Conservation (phyloP, 1,140 invertebrate genomes). For the Lerema accius region DNA sequence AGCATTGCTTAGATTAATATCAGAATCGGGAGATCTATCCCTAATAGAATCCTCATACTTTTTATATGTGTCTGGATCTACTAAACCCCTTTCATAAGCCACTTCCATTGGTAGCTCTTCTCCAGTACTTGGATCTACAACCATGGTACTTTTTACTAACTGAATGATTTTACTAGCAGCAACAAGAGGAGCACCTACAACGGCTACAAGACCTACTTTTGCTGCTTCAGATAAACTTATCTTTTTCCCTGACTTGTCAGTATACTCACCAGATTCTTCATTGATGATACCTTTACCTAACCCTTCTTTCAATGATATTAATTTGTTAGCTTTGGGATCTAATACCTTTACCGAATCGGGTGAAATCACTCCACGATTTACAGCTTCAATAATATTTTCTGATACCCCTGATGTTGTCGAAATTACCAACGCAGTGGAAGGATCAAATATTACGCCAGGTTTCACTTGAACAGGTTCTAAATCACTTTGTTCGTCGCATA, state of each 20-base stretch:
- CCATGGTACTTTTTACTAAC: constrained; percentile 83
- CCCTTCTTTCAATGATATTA: constrained; percentile 90
- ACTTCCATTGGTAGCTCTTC: constrained; percentile 90
- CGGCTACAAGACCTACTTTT: constrained; percentile 88
- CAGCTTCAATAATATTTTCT: constrained; percentile 87
- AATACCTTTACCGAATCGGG: constrained; percentile 88
- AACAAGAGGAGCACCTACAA: constrained; percentile 88
- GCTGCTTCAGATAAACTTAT: constrained; percentile 89
- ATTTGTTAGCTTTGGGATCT: constrained; percentile 88
- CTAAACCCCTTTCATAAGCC: constrained; percentile 90
- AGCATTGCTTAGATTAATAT: constrained; percentile 79
- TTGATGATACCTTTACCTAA: constrained; percentile 90
- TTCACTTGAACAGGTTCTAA: constrained; percentile 87
- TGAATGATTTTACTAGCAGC: constrained; percentile 85
- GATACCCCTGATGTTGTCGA: constrained; percentile 88
- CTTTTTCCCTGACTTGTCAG: constrained; percentile 85
- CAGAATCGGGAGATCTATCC: constrained; percentile 67
- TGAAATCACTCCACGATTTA: constrained; percentile 87
- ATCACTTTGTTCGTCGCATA: constrained; percentile 80
- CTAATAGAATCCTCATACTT: constrained; percentile 81
- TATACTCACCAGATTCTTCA: constrained; percentile 88
- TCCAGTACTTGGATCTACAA: constrained; percentile 90
- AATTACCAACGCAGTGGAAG: constrained; percentile 88
- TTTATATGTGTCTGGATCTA: constrained; percentile 85
- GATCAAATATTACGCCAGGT: constrained; percentile 89